Conservation (phyloP, 2,888 invertebrate species). For the Netelia fuscicornis region DNA sequence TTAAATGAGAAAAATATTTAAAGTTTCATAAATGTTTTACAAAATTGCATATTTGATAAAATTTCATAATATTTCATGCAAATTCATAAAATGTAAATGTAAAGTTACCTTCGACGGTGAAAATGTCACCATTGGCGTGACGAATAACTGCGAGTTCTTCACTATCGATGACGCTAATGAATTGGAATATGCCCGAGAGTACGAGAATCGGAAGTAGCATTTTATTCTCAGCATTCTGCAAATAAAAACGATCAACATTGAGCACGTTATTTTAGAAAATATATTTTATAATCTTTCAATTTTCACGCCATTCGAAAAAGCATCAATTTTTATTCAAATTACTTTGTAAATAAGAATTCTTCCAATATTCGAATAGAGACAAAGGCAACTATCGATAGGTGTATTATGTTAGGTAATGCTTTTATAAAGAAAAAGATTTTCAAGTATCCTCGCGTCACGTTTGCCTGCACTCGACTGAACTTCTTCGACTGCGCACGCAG, state of each 20-base stretch:
- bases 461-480: slow-evolving; percentile 23
- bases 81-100: slow-evolving; percentile 7
- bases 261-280: neutral
- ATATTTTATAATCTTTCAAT: neutral
- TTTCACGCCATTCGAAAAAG: neutral
- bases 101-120: slow-evolving; percentile 80
- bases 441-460: slow-evolving; percentile 5
- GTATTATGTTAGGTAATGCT: neutral
- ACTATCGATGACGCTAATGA: slow-evolving; percentile 72
- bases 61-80: slow-evolving; percentile 1
- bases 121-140: slow-evolving; percentile 82
- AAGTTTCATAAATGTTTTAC: neutral
- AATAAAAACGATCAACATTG: slow-evolving; percentile 66
- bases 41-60: neutral
- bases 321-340: neutral
- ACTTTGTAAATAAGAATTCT: neutral
- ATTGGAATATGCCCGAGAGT: slow-evolving; percentile 77
- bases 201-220: slow-evolving; percentile 81
- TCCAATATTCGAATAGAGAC: neutral
- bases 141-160: slow-evolving; percentile 80
- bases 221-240: slow-evolving; percentile 83
- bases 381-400: neutral
- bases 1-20: neutral
- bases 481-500: slow-evolving; percentile 31
- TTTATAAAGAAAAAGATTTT: neutral